These are phyloP conservation scores for Neotragus pygmaeus DNA, from an alignment of 2,113 vertebrate genomes.

Conservation along the genomic window DNA sequence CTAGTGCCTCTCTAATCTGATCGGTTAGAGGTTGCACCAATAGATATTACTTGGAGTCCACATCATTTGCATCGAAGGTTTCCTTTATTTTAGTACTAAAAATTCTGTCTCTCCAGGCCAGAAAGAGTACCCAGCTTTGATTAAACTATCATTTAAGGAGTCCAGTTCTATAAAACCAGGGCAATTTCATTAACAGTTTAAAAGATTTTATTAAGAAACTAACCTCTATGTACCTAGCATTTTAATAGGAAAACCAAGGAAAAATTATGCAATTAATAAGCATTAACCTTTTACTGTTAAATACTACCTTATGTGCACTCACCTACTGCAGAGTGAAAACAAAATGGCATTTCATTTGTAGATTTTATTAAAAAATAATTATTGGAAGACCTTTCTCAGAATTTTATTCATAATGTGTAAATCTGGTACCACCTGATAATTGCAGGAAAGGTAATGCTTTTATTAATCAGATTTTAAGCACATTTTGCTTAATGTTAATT, in stretches of 20 bases:
- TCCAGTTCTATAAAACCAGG: not conserved
- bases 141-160: not conserved
- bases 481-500: constrained; percentile 16
- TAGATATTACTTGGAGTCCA: not conserved
- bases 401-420: not conserved
- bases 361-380: not conserved
- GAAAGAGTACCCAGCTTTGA: not conserved
- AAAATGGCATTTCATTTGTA: not conserved
- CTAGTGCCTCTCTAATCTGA: not conserved
- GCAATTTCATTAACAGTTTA: not conserved
- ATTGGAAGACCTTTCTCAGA: not conserved
- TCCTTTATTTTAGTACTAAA: not conserved
- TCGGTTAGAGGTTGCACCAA: not conserved
- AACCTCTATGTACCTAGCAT: not conserved
- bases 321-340: not conserved
- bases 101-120: not conserved
- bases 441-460: not conserved
- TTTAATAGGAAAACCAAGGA: not conserved
- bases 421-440: not conserved
- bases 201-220: not conserved
- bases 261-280: not conserved
- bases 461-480: not conserved
- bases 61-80: not conserved
- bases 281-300: constrained; percentile 1
- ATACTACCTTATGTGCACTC: not conserved